Base-by-base conservation (phyloP, 2,888 invertebrate genomes). In the Leucophenga maculata region DNA sequence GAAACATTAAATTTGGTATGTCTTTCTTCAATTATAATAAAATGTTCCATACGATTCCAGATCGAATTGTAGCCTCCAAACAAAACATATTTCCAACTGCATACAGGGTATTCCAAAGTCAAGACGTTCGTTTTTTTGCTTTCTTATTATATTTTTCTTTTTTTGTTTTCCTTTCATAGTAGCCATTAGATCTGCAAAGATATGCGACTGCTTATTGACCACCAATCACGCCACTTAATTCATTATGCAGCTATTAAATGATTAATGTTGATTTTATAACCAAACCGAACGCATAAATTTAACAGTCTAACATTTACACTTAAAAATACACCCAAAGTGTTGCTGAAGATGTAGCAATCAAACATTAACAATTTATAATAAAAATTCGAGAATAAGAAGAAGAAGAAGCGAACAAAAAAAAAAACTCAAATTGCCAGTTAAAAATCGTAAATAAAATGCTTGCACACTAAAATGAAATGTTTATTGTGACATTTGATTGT, bases 241-340 rank as follows among this genome's bases (percentile, higher is more conserved):
- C 78, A 80, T 80, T 80, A 81, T 75, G 73, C 75, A 72, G 77
- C 71, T 72, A 76, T 77, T 79, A 78, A 80, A 80, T 80, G 80
- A 80, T 80, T 82, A 82, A 80, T 80, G 82, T 72, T 64, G 68
- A 72, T 78, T 80, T 80, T 78, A 80, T 82, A 39, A 39, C 39
- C 39, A 39, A 39, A 39, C 39, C 11, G 82, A 73, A 11, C 22
- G 62, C 48, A 64, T 48, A 46, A 64, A 64, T 46, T 64, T 48
- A 64, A 48, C 31, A 59, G 32, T 6, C n/a, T 59, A 32, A 31
- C 59, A 32, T 59, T 59, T 59, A 59, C 59, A 59, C 48, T 46
- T 46, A 22, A 55, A 55, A 22, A 55, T 14, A 55, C 14, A 55
- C 20, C 22, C 13, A 60, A 60, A 60, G 60, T 60, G 60, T 60